Conservation (phyloP, 2,888 invertebrate genomes). For the Eugnorisma glareosa region DNA sequence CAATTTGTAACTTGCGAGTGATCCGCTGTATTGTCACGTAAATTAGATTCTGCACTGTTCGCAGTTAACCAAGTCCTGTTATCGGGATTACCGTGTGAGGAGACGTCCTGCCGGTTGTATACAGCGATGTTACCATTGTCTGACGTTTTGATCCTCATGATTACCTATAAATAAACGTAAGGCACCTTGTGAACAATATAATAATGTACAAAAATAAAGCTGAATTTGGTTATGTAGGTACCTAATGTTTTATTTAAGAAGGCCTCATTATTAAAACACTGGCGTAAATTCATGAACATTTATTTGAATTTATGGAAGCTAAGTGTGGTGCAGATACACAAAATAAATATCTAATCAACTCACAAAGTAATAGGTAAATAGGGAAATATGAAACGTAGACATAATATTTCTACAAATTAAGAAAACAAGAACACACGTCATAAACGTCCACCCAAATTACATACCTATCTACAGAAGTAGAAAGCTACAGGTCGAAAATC, state of each 20-base stretch:
- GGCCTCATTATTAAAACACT: constrained; percentile 25
- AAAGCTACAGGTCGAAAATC: constrained; percentile 5
- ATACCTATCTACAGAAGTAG: background rate
- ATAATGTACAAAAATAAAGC: constrained; percentile 6
- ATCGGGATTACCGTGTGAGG: constrained; percentile 71
- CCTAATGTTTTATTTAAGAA: constrained; percentile 29
- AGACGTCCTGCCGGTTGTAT: constrained; percentile 71
- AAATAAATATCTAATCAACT: constrained; percentile 5
- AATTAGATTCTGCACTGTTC: constrained; percentile 69
- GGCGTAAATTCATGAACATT: constrained; percentile 39
- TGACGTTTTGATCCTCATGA: constrained; percentile 82
- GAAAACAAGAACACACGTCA: constrained; percentile 9
- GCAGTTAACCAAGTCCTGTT: constrained; percentile 73
- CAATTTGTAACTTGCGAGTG: constrained; percentile 73
- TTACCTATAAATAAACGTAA: constrained; percentile 79
- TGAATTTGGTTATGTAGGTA: constrained; percentile 1
- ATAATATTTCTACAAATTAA: background rate
- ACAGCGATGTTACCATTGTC: constrained; percentile 83
- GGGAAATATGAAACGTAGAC: background rate
- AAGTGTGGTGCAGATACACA: background rate
- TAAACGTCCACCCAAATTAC: constrained; percentile 8
- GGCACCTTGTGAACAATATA: too few relatives aligned
- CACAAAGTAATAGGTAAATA: background rate
- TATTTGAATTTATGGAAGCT: constrained; percentile 12
- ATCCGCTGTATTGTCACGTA: constrained; percentile 71